These are phyloP conservation scores for Lophochroa leadbeateri DNA, from an alignment of 2,113 vertebrate genomes.

Conservation along the genomic window DNA sequence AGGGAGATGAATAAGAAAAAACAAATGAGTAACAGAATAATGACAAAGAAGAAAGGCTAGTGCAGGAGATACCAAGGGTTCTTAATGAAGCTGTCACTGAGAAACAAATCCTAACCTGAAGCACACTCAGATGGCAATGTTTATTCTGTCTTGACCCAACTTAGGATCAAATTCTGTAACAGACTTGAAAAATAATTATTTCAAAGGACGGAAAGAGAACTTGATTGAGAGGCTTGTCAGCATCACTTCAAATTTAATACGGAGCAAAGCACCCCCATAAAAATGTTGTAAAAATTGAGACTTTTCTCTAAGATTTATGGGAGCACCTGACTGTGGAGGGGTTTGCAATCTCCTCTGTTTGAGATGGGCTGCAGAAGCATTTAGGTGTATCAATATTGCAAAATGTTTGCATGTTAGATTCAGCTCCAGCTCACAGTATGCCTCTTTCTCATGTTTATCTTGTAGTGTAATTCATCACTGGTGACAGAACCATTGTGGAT, in stretches of 20 bases:
- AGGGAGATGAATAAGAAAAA: neutral
- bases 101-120: neutral
- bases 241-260: neutral
- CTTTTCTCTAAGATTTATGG: neutral
- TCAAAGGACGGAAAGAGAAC: neutral
- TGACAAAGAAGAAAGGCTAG: neutral
- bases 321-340: neutral
- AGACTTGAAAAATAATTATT: neutral
- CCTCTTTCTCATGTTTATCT: neutral
- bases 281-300: neutral
- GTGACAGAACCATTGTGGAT: neutral
- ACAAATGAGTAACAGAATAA: neutral
- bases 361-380: neutral
- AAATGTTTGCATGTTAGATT: neutral
- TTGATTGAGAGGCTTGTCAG: neutral
- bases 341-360: neutral
- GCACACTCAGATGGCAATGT: rapidly evolving
- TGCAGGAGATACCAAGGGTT: neutral
- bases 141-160: neutral
- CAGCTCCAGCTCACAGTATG: neutral
- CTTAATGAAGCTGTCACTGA: neutral
- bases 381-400: neutral
- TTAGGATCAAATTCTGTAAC: neutral
- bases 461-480: neutral
- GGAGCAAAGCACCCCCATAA: neutral